Percentiles rank a stretch among this genome's conserved stretches.
phyloP scores from a whole-genome alignment of 1,140 invertebrate genomes.

The Brachionus rubens region DNA sequence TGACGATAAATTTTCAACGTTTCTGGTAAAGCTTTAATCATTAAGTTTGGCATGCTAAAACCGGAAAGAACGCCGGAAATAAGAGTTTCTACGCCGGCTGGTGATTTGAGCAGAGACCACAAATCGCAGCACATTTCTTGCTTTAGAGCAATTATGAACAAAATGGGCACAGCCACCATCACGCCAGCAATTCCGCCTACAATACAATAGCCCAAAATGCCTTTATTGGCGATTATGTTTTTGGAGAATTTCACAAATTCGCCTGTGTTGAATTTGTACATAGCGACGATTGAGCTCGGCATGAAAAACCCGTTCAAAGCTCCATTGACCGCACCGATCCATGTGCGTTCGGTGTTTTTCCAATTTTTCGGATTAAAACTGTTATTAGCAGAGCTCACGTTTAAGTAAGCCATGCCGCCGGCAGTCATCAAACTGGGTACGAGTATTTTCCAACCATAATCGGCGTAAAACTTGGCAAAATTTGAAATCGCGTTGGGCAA shows the following conservation, averaged over 20 bases:
- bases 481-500: neutral
- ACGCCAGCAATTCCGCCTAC: neutral
- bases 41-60: neutral
- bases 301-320: neutral
- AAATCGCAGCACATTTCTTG: neutral
- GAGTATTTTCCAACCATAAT: neutral
- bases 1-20: constrained; percentile 1
- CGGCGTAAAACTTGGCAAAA: neutral
- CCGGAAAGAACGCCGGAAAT: neutral
- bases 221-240: neutral
- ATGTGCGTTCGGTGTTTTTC: neutral
- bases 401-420: neutral
- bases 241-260: neutral
- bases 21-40: constrained; percentile 2
- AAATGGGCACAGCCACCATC: neutral
- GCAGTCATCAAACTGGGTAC: neutral
- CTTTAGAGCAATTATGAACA: neutral
- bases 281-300: neutral
- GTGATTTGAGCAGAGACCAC: neutral
- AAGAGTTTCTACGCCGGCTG: constrained; percentile 10
- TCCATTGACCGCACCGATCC: neutral
- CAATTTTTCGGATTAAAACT: constrained; percentile 21
- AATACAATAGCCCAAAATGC: neutral
- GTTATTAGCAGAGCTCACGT: neutral
- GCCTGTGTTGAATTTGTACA: neutral